Conservation (phyloP, 2,888 invertebrate species). For the Corbicula japonica region DNA sequence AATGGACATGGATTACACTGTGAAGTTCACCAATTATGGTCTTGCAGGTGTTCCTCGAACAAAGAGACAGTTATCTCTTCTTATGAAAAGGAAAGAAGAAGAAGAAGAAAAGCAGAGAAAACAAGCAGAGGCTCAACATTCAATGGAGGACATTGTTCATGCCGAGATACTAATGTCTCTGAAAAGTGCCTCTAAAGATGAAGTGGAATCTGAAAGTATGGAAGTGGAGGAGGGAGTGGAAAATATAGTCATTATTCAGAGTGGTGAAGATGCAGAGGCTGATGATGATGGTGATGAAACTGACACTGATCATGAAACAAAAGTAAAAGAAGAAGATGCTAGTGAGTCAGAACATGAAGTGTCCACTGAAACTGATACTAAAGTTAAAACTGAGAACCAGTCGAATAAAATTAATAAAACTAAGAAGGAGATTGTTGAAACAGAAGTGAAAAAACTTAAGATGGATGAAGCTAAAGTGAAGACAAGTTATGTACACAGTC, state of each 20-base stretch:
- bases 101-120: constrained; percentile 45
- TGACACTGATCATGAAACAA: not conserved
- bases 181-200: constrained; percentile 50
- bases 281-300: constrained; percentile 1
- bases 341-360: not conserved
- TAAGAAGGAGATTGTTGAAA: not conserved
- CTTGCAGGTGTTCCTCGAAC: constrained; percentile 54
- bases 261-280: constrained; percentile 8
- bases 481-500: too few relatives aligned
- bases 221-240: constrained; percentile 15
- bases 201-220: constrained; percentile 27
- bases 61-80: constrained; percentile 53
- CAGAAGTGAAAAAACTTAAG: not conserved
- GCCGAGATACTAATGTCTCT: constrained; percentile 64
- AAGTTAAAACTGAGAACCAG: not conserved
- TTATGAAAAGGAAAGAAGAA: constrained; percentile 53
- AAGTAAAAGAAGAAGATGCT: not conserved
- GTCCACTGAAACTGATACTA: not conserved
- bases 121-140: constrained; percentile 52
- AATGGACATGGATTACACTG: constrained; percentile 48
- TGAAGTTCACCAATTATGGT: constrained; percentile 61
- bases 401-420: too few relatives aligned
- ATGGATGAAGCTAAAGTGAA: too few relatives aligned
- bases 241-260: not conserved
- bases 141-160: constrained; percentile 64